Evolutionary conservation across 2,797 vertebrate species (phyloP), one percentile per base, ranked within the genome.

Genomic region (Potorous gilbertii): DNA sequence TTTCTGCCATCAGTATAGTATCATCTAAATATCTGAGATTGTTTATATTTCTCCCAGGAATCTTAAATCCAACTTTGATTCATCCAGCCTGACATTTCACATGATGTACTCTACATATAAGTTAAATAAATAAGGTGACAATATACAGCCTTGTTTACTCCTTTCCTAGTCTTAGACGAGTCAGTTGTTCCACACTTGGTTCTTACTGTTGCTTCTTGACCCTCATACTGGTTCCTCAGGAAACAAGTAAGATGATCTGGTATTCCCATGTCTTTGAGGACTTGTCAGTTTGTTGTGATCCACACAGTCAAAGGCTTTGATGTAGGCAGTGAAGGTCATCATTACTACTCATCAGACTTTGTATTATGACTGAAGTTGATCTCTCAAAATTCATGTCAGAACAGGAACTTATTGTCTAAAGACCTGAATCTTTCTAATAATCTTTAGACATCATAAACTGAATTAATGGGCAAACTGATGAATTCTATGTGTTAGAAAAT

Each of bases 381-480:
- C 24, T 27, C 52, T 95, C 90, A 92, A 92, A 93, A 95, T 29
- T 90, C n/a, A 56, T 92, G 87, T 14, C 81, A 90, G 59, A 96
- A 92, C 92, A 56, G 93, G 81, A 94, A 92, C 27, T 94, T 66
- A 55, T 62, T 96, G 92, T 29, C 56, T 46, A 92, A 21, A 81
- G 81, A 57, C 92, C 62, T 57, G 89, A 11, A 54, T 27, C 4
- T 16, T 91, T 92, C n/a, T n/a, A 94, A 90, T 29, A 96, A 94
- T 92, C 91, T 55, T 90, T 90, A 74, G 46, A 6, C 24, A 66
- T 12, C 94, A 6, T 54, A 92, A 28, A 52, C 89, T 4, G 12
- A 95, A 5, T 95, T 93, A 62, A 94, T 94, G 94, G 5, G 57
- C 92, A 91, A 91, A 90, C 96, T 95, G 96, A 57, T 90, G 66